Evolutionary conservation across 2,113 vertebrate species (phyloP), one percentile per base, ranked within the genome.

Genomic region (Glaucomys volans): DNA sequence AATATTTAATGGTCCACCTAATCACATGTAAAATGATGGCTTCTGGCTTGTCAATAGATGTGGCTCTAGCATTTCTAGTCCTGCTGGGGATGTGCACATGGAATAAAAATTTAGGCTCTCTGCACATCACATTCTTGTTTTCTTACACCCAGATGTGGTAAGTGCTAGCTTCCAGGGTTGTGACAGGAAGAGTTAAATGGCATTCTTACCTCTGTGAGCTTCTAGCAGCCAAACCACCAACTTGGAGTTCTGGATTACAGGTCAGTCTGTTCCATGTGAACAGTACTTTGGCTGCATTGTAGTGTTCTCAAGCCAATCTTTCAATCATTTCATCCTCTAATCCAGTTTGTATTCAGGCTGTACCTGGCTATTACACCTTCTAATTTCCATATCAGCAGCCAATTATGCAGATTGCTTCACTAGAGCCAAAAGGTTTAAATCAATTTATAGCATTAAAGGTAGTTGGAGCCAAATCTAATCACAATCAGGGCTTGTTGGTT

Each of bases 281-380:
- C 52, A 94, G 87, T 54, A 42, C 32, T 84, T 82, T 96, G 90
- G 94, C 90, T 67, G 37, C n/a, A 3, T 8, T 85, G 28, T 32
- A n/a, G 4, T 66, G n/a, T 82, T 94, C 90, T 87, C 67, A 91
- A 85, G 96, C 87, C 97, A 96, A 95, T 44, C n/a, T 84, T 97
- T 76, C 95, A 97, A 92, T 97, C 96, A 90, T 59, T 89, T 80
- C 77, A 47, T 87, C 89, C 57, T 95, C 92, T 91, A 90, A 92
- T 92, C 83, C 87, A 90, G 83, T 95, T 90, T 90, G 50, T 82
- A 47, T 13, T 14, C 66, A 67, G 44, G 37, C 80, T 77, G 8
- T 96, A 98, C 95, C 90, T 97, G 96, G 95, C 64, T 89, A 95
- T 90, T 88, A 92, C 85, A 82, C 90, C 69, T 97, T 97, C 90